phyloP scores from a whole-genome alignment of 2,888 invertebrate genomes.

The Microplitis manilae region DNA sequence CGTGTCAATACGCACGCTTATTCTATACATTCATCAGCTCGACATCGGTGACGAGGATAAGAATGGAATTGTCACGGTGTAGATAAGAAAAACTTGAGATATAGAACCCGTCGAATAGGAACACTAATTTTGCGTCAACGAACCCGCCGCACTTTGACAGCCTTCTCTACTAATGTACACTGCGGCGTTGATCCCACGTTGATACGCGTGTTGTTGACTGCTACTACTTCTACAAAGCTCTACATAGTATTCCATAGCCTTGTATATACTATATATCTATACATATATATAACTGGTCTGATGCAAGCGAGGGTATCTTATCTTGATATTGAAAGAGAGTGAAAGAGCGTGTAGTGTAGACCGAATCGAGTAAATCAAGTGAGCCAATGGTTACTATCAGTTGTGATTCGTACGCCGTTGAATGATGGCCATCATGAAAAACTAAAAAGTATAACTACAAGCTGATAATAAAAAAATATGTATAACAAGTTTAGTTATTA shows the following conservation, averaged over 20 bases:
- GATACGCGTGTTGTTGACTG: too few species aligned
- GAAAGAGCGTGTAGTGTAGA: slow-evolving; percentile 6
- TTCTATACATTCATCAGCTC: background rate
- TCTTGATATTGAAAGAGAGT: slow-evolving; percentile 16
- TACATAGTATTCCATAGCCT: background rate
- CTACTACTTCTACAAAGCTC: too few species aligned
- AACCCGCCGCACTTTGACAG: slow-evolving; percentile 30
- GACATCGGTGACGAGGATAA: slow-evolving; percentile 13
- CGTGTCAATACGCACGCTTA: background rate
- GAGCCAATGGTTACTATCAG: slow-evolving; percentile 11
- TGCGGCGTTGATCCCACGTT: too few species aligned
- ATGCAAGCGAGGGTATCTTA: slow-evolving; percentile 1
- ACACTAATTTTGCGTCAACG: slow-evolving; percentile 25
- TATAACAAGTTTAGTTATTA: too few species aligned
- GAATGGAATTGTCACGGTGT: slow-evolving; percentile 22
- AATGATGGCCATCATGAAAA: background rate
- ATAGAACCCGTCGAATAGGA: slow-evolving; percentile 8
- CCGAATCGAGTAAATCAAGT: background rate
- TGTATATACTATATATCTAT: background rate
- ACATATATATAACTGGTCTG: background rate
- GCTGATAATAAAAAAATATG: too few species aligned
- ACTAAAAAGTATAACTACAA: too few species aligned
- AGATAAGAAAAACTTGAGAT: slow-evolving; percentile 16
- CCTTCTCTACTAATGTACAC: background rate
- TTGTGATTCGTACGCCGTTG: slow-evolving; percentile 6